Conservation (phyloP, 2,797 vertebrate genomes). For the Picus viridis region DNA sequence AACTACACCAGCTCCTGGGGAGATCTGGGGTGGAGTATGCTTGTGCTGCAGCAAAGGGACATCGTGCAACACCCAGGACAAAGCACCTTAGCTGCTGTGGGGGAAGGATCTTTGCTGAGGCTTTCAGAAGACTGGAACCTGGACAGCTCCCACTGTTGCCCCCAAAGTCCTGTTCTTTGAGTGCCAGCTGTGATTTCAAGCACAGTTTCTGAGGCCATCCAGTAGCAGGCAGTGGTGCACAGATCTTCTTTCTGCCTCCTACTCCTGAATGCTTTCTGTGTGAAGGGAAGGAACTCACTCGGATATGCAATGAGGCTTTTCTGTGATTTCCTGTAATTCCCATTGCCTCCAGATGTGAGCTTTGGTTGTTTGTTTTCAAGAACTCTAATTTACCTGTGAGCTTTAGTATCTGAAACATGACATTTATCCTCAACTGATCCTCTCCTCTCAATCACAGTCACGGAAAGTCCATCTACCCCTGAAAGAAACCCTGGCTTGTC, state of each 20-base stretch:
- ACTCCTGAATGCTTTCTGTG: background rate
- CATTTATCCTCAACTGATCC: background rate
- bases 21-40: background rate
- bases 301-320: background rate
- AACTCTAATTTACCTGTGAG: background rate
- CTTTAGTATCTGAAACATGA: background rate
- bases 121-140: background rate
- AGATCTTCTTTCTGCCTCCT: background rate
- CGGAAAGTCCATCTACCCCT: background rate
- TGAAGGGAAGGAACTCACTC: background rate
- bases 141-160: accelerated
- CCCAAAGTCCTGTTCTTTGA: background rate
- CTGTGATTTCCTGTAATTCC: background rate
- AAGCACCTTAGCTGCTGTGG: background rate
- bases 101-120: background rate
- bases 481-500: background rate
- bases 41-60: background rate
- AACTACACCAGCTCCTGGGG: accelerated
- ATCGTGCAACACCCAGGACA: accelerated
- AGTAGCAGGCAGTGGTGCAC: background rate
- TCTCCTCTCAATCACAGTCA: background rate
- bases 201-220: background rate
- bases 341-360: background rate
- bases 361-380: background rate
- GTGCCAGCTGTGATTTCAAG: background rate